Evolutionary conservation across 2,888 invertebrate species (phyloP).

Genomic region (Willowsia nigromaculata): DNA sequence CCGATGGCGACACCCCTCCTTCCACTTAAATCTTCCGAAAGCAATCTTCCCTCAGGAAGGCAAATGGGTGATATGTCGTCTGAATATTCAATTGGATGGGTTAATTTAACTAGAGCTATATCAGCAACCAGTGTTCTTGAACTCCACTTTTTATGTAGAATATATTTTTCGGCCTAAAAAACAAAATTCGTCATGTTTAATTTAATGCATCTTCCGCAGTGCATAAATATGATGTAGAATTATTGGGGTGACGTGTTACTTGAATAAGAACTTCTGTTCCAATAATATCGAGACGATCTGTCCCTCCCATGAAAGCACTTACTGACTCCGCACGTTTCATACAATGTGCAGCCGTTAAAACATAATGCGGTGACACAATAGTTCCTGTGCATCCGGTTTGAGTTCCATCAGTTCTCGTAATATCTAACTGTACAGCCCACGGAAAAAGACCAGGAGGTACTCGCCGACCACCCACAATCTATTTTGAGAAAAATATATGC

Average conservation of each 20-base stretch:
- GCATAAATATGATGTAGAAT: no score
- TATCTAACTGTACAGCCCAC: conserved; percentile 77
- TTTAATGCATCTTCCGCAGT: no score
- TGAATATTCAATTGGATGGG: conserved; percentile 74
- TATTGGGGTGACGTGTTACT: conserved; percentile 56
- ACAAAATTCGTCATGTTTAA: not conserved
- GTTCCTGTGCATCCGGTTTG: conserved; percentile 78
- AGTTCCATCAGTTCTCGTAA: conserved; percentile 76
- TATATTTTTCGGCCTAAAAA: conserved; percentile 77
- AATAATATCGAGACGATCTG: conserved; percentile 75
- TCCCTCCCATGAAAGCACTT: conserved; percentile 78
- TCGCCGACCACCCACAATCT: conserved; percentile 77
- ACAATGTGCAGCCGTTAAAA: conserved; percentile 77
- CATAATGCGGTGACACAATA: conserved; percentile 72
- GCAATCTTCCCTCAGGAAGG: conserved; percentile 74
- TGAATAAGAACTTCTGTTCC: conserved; percentile 76
- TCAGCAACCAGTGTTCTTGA: conserved; percentile 75
- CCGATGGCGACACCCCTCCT: conserved; percentile 76
- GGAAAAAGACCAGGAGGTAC: conserved; percentile 77
- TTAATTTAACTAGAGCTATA: conserved; percentile 76
- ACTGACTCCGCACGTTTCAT: conserved; percentile 76
- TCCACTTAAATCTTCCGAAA: conserved; percentile 73
- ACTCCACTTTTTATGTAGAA: conserved; percentile 77
- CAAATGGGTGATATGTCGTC: conserved; percentile 78
- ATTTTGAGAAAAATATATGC: not conserved